Percentiles rank a stretch among this genome's conserved stretches.
phyloP scores from a whole-genome alignment of 1,140 invertebrate genomes.

The Oryzaephilus surinamensis region DNA sequence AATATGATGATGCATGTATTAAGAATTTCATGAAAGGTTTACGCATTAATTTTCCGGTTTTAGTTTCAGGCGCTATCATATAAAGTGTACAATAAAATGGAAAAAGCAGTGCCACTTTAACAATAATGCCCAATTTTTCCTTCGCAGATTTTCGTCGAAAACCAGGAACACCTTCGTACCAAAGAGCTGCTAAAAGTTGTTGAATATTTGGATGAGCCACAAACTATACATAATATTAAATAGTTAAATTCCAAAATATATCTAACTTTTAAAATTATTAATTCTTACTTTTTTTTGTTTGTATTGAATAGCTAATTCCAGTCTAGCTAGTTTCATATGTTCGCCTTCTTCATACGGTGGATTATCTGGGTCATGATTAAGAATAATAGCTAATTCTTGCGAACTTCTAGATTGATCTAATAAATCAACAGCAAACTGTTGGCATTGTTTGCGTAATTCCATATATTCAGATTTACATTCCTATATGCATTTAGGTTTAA shows the following conservation, averaged over 20 bases:
- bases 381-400: conserved; percentile 80
- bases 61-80: conserved; percentile 65
- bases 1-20: conserved; percentile 81
- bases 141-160: conserved; percentile 65
- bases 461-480: conserved; percentile 72
- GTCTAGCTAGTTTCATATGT: conserved; percentile 64
- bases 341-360: conserved; percentile 56
- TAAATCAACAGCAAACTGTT: conserved; percentile 84
- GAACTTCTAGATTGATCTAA: conserved; percentile 82
- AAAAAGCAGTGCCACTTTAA: conserved; percentile 67
- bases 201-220: conserved; percentile 90
- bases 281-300: conserved; percentile 88
- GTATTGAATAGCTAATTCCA: conserved; percentile 82
- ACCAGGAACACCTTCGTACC: conserved; percentile 85
- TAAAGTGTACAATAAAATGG: conserved; percentile 78
- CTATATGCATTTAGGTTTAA: conserved; percentile 23
- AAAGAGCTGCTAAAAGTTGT: conserved; percentile 79
- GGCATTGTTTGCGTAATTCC: conserved; percentile 71
- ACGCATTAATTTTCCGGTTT: conserved; percentile 65
- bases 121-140: conserved; percentile 59
- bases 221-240: conserved; percentile 47
- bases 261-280: too few relatives aligned
- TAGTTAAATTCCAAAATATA: too few relatives aligned
- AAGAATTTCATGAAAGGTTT: conserved; percentile 94
- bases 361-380: conserved; percentile 72